Conservation (phyloP, 2,113 vertebrate species). For the Dascyllus trimaculatus region DNA sequence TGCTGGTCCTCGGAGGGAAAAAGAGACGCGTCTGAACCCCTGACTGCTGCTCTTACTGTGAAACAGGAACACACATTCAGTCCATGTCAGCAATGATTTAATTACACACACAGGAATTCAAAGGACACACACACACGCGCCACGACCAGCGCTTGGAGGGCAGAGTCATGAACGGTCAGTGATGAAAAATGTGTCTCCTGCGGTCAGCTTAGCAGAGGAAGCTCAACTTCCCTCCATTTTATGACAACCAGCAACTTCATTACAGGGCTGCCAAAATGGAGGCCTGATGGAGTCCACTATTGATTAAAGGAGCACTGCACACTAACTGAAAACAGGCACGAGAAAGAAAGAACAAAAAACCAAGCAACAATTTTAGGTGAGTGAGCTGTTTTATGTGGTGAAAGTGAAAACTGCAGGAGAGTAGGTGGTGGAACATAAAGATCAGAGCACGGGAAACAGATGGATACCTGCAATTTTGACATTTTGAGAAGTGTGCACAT, state of each 20-base stretch:
- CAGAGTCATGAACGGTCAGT: constrained; percentile 62
- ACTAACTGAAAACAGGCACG: constrained; percentile 4
- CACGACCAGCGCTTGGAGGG: constrained; percentile 51
- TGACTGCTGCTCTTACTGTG: constrained; percentile 70
- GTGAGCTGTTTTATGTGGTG: not conserved
- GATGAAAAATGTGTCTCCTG: constrained; percentile 65
- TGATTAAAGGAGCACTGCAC: constrained; percentile 75
- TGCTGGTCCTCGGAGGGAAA: constrained; percentile 59
- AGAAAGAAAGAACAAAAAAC: not conserved
- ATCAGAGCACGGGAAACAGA: not conserved
- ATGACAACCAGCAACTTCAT: constrained; percentile 79
- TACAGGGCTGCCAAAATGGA: constrained; percentile 81
- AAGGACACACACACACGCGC: constrained; percentile 36
- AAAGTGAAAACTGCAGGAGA: constrained; percentile 5
- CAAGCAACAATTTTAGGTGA: not conserved
- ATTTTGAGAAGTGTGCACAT: too few relatives aligned
- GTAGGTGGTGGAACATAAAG: not conserved
- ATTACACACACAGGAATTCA: constrained; percentile 75
- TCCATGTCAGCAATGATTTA: constrained; percentile 78
- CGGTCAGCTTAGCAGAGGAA: constrained; percentile 65
- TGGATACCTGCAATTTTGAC: too few relatives aligned
- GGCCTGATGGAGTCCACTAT: constrained; percentile 69
- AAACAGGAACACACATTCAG: constrained; percentile 71
- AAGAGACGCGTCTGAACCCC: constrained; percentile 52
- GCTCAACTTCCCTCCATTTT: constrained; percentile 83